A percentile compares a stretch with the other conserved stretches of the same genome.
phyloP scores from a whole-genome alignment of 2,113 vertebrate genomes.

The Triplophysa tibetana region DNA sequence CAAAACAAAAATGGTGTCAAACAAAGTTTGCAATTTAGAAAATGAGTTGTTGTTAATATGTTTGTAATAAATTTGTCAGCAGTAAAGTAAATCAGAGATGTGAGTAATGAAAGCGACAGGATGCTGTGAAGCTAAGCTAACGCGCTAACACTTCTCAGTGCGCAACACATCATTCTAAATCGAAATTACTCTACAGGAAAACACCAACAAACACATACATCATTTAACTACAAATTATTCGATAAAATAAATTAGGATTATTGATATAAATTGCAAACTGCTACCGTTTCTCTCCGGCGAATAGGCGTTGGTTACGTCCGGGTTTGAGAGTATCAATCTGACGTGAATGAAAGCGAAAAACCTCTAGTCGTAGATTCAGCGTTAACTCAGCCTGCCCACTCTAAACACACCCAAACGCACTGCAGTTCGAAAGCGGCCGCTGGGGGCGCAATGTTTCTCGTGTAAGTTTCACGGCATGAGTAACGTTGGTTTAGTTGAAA shows the following conservation, averaged over 20 bases:
- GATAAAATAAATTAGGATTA: neutral
- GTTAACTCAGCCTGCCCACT: neutral
- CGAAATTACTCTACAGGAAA: conserved; percentile 15
- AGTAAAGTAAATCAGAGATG: conserved; percentile 22
- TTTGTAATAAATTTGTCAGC: neutral
- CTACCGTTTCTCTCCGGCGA: conserved; percentile 73
- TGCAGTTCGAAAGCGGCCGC: neutral
- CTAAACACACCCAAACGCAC: neutral
- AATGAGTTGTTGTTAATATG: neutral
- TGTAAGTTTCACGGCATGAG: no score
- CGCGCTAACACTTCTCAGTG: conserved; percentile 8
- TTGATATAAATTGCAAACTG: conserved; percentile 25
- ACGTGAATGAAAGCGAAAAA: conserved; percentile 29
- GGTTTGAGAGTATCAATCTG: conserved; percentile 64
- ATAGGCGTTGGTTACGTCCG: conserved; percentile 84
- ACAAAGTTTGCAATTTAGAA: neutral
- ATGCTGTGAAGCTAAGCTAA: conserved; percentile 44
- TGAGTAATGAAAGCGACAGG: conserved; percentile 29
- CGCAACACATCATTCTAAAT: neutral
- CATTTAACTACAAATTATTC: conserved; percentile 18
- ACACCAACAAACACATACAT: no score
- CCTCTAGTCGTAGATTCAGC: neutral
- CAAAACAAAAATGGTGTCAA: neutral
- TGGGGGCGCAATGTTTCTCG: neutral
- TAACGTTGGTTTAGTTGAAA: neutral